A percentile compares a stretch with the other conserved stretches of the same genome.
Conservation (phyloP, 2,888 invertebrate species). For the Allolobophora icterica region DNA sequence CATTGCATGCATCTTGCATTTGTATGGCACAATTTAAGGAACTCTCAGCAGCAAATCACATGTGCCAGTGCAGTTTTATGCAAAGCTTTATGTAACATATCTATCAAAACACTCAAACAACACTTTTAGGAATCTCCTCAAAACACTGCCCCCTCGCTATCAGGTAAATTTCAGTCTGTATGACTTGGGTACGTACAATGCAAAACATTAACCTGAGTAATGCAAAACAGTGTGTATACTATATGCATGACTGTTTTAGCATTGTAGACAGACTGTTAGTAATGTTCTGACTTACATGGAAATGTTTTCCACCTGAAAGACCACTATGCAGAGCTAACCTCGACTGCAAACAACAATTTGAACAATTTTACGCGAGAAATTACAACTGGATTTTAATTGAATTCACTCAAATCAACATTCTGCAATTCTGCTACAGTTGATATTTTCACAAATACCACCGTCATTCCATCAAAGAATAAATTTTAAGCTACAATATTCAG, state of each 20-base stretch:
- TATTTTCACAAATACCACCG: too few species aligned
- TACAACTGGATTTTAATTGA: not conserved
- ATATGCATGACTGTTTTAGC: not conserved
- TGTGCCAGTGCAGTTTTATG: not conserved
- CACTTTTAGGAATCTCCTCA: too few species aligned
- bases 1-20: not conserved
- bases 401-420: not conserved
- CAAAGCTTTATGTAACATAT: not conserved
- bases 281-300: not conserved
- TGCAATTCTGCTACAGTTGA: too few species aligned
- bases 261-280: not conserved
- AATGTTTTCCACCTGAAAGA: slow-evolving; percentile 18
- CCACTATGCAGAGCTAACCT: slow-evolving; percentile 3
- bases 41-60: too few species aligned
- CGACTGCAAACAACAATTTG: not conserved
- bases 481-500: too few species aligned
- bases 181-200: not conserved
- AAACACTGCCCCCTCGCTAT: not conserved
- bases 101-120: not conserved
- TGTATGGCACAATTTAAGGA: not conserved
- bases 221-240: not conserved
- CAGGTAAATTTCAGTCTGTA: not conserved
- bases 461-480: too few species aligned
- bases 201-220: not conserved
- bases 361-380: not conserved